phyloP scores from a whole-genome alignment of 1,140 invertebrate species.

The Schlechtendalia chinensis region DNA sequence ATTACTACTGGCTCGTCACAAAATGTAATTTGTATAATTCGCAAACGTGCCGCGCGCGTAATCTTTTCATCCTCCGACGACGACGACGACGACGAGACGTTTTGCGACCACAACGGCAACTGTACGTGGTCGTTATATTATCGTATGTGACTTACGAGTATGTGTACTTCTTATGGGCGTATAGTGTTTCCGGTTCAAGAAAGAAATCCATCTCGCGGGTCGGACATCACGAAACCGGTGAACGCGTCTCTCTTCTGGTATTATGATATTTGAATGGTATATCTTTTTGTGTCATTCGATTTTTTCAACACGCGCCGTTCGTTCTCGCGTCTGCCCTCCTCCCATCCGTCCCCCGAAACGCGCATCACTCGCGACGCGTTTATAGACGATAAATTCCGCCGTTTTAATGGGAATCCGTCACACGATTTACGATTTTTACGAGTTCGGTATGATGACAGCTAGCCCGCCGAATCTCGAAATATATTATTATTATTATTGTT shows the following conservation, averaged over 20 bases:
- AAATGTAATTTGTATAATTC: neutral
- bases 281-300: neutral
- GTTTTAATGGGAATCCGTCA: conserved; percentile 37
- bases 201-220: conserved; percentile 26
- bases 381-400: conserved; percentile 33
- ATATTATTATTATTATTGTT: neutral
- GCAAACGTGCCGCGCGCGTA: conserved; percentile 28
- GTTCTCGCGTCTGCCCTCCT: neutral
- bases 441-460: conserved; percentile 31
- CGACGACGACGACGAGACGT: no score
- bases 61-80: neutral
- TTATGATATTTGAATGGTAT: no score
- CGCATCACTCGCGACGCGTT: neutral
- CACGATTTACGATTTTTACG: conserved; percentile 20
- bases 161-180: no score
- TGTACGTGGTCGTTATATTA: neutral
- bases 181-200: neutral
- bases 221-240: conserved; percentile 43
- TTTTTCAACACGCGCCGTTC: neutral
- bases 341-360: no score
- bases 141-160: neutral
- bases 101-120: conserved; percentile 31
- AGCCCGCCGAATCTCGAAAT: conserved; percentile 8
- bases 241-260: no score
- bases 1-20: conserved; percentile 1